These are phyloP conservation scores for Arrhopalites spinosus DNA, from an alignment of 2,888 invertebrate species.

Conservation along the genomic window DNA sequence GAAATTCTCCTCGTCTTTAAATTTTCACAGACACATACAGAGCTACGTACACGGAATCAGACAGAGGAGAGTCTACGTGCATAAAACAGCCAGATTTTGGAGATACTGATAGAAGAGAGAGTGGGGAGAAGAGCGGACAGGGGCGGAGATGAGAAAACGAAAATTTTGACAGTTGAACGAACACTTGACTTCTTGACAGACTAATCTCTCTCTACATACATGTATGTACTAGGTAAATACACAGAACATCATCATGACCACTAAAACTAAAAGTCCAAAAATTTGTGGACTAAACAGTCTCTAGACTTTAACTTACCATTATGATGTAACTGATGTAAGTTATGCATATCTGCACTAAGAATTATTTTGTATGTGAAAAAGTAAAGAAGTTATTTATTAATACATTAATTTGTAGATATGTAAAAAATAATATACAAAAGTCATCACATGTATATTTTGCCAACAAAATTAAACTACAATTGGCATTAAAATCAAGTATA, in stretches of 20 bases:
- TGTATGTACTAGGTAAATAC: background rate
- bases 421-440: no score
- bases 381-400: no score
- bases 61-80: background rate
- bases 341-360: background rate
- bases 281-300: no score
- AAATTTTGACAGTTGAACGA: conserved; percentile 39
- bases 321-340: background rate
- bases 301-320: no score
- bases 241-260: background rate
- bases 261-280: no score
- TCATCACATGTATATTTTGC: no score
- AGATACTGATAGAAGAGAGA: background rate
- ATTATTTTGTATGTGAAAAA: background rate
- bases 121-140: conserved; percentile 18
- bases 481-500: no score
- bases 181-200: conserved; percentile 29
- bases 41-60: no score
- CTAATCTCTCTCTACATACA: background rate
- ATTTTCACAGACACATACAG: no score
- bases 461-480: no score
- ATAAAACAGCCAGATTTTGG: background rate
- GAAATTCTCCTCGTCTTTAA: no score
- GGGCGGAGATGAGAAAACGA: conserved; percentile 27
- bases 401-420: no score